Conservation (phyloP, 2,797 vertebrate genomes). For the Acanthopagrus latus region DNA sequence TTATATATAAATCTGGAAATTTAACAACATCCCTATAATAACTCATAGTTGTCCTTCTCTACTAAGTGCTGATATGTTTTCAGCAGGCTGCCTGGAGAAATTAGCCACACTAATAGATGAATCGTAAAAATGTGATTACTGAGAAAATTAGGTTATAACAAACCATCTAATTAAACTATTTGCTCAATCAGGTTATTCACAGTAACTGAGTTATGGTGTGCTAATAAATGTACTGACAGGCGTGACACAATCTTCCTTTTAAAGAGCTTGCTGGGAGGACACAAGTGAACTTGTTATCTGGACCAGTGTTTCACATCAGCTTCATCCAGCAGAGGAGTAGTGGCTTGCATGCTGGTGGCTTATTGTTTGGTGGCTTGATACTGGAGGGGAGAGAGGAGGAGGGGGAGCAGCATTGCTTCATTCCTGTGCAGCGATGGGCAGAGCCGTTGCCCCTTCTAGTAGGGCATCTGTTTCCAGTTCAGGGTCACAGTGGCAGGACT, state of each 20-base stretch:
- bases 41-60: neutral
- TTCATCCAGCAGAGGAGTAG: conserved; percentile 51
- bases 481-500: conserved; percentile 73
- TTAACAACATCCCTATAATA: neutral
- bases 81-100: neutral
- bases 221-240: conserved; percentile 46
- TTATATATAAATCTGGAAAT: neutral
- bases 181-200: conserved; percentile 14
- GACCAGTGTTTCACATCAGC: conserved; percentile 42
- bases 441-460: conserved; percentile 52
- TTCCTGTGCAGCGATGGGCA: conserved; percentile 68
- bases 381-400: conserved; percentile 9
- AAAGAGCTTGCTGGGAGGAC: conserved; percentile 49
- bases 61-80: neutral
- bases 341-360: conserved; percentile 60
- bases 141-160: conserved; percentile 1
- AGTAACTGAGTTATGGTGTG: conserved; percentile 28
- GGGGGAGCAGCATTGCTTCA: conserved; percentile 63
- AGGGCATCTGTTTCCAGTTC: conserved; percentile 53
- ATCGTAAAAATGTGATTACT: neutral
- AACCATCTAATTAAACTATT: conserved; percentile 6
- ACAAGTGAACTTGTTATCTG: conserved; percentile 20
- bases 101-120: neutral
- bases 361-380: conserved; percentile 45
- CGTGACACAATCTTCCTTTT: conserved; percentile 64